Conservation (phyloP, 2,888 invertebrate genomes). For the Erebia aethiops region DNA sequence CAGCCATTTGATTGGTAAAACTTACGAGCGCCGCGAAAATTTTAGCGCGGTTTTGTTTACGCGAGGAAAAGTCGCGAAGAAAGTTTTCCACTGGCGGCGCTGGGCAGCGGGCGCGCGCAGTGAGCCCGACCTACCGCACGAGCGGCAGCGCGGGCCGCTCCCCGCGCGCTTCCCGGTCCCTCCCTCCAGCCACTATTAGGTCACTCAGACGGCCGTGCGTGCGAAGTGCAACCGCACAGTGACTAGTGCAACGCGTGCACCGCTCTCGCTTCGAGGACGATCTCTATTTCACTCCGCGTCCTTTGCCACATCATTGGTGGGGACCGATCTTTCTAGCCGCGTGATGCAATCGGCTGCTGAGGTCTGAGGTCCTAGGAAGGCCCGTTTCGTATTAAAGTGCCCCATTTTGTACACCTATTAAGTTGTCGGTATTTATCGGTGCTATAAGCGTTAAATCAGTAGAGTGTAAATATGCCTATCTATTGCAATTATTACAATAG, state of each 20-base stretch:
- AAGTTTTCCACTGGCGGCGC: slow-evolving; percentile 77
- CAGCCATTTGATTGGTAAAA: slow-evolving; percentile 30
- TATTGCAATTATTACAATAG: neutral
- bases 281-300: slow-evolving; percentile 82
- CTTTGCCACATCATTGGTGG: slow-evolving; percentile 80
- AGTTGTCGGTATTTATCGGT: slow-evolving; percentile 37
- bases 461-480: neutral
- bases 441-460: slow-evolving; percentile 16
- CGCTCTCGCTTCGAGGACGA: slow-evolving; percentile 83
- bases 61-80: slow-evolving; percentile 79
- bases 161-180: slow-evolving; percentile 78
- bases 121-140: slow-evolving; percentile 83
- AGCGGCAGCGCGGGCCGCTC: slow-evolving; percentile 65
- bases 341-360: slow-evolving; percentile 71
- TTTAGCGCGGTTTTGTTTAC: slow-evolving; percentile 72
- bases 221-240: slow-evolving; percentile 80
- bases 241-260: slow-evolving; percentile 81
- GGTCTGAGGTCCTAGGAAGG: slow-evolving; percentile 69
- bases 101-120: slow-evolving; percentile 70
- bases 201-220: slow-evolving; percentile 80
- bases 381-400: slow-evolving; percentile 62
- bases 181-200: slow-evolving; percentile 82
- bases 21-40: slow-evolving; percentile 55
- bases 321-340: slow-evolving; percentile 81
- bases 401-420: slow-evolving; percentile 57